phyloP scores from a whole-genome alignment of 2,113 vertebrate species.

The Melanerpes formicivorus region DNA sequence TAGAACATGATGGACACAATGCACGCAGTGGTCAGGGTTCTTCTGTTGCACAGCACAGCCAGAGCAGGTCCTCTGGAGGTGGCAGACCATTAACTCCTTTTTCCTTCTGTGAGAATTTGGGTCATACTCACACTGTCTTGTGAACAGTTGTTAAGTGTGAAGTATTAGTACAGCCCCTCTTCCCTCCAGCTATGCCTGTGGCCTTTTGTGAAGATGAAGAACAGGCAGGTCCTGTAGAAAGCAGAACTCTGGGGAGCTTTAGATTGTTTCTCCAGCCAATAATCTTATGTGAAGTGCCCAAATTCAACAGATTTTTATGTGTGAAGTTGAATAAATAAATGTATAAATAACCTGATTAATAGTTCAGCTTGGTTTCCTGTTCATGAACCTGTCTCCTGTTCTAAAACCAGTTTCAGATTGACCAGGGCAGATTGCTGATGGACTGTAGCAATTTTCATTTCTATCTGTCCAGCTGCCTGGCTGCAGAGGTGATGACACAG shows the following conservation, averaged over 20 bases:
- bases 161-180: not conserved
- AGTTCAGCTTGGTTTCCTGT: not conserved
- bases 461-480: not conserved
- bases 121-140: not conserved
- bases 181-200: not conserved
- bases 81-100: not conserved
- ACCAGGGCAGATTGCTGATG: not conserved
- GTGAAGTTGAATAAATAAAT: conserved; percentile 36
- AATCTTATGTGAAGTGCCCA: conserved; percentile 21
- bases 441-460: not conserved
- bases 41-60: rapidly evolving
- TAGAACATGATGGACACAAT: not conserved
- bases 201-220: not conserved
- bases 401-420: not conserved
- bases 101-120: not conserved
- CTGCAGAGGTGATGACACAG: not conserved
- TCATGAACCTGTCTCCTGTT: not conserved
- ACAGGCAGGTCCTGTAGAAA: not conserved
- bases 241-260: not conserved
- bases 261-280: conserved; percentile 26
- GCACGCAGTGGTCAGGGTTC: not conserved
- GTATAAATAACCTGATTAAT: not conserved
- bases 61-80: not conserved
- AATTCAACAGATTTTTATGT: conserved; percentile 20
- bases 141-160: not conserved